These are phyloP conservation scores for Lutjanus campechanus DNA, from an alignment of 2,797 vertebrate genomes.

Conservation along the genomic window DNA sequence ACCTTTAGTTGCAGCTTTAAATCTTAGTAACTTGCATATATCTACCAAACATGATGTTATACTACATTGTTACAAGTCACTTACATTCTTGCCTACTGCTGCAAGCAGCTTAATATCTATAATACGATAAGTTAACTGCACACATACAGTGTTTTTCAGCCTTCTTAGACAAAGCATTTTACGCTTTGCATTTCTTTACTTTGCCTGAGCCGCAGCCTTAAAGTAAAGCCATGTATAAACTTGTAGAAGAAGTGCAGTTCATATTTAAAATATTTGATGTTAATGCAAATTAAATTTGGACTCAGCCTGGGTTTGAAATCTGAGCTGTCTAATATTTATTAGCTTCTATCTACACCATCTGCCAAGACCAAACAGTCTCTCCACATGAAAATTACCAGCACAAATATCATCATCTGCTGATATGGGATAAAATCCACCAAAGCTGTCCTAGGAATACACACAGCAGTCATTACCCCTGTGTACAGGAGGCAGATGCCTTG, in stretches of 20 bases:
- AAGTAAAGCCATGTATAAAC: background rate
- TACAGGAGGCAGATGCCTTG: slow-evolving; percentile 3
- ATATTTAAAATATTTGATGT: slow-evolving; percentile 33
- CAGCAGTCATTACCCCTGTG: slow-evolving; percentile 3
- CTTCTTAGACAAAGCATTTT: background rate
- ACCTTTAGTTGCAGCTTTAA: background rate
- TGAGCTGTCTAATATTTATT: slow-evolving; percentile 81
- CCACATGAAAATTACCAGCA: slow-evolving; percentile 48
- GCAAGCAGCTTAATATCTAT: background rate
- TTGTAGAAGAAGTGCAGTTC: background rate
- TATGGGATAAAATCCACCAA: slow-evolving; percentile 51
- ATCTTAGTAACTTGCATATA: slow-evolving; percentile 1
- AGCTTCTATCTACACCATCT: slow-evolving; percentile 88
- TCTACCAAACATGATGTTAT: slow-evolving; percentile 1
- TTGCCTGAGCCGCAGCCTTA: background rate
- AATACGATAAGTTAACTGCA: background rate
- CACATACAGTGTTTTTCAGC: background rate
- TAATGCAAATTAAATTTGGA: slow-evolving; percentile 32
- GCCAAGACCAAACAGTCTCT: slow-evolving; percentile 62
- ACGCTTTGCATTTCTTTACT: background rate
- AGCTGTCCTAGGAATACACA: slow-evolving; percentile 35
- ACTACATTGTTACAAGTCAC: background rate
- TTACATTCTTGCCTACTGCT: background rate
- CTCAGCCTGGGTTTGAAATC: slow-evolving; percentile 36
- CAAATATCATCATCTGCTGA: slow-evolving; percentile 63